These are phyloP conservation scores for Trissolcus basalis DNA, from an alignment of 1,140 invertebrate species.

Conservation along the genomic window DNA sequence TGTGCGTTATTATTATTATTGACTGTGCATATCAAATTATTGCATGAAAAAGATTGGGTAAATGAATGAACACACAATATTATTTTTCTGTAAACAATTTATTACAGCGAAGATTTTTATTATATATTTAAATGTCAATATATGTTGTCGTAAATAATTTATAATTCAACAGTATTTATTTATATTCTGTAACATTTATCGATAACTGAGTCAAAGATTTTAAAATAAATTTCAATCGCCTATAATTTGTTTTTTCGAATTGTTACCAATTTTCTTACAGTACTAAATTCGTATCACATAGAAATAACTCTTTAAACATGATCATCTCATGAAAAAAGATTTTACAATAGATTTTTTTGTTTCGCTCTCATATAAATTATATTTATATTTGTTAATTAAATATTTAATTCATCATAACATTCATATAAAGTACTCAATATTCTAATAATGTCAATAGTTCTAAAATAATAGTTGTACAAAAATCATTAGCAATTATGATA, in stretches of 20 bases:
- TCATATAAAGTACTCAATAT: slow-evolving; percentile 52
- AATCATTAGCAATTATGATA: slow-evolving; percentile 40
- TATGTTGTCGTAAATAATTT: slow-evolving; percentile 55
- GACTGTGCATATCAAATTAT: not conserved
- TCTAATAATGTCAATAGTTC: slow-evolving; percentile 43
- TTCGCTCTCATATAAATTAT: slow-evolving; percentile 43
- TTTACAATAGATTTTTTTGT: slow-evolving; percentile 32
- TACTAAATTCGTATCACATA: slow-evolving; percentile 46
- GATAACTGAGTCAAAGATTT: slow-evolving; percentile 44
- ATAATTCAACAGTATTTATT: slow-evolving; percentile 53
- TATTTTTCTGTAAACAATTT: slow-evolving; percentile 55
- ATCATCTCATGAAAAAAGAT: slow-evolving; percentile 37
- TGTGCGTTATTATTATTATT: too few species aligned
- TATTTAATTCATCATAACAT: slow-evolving; percentile 54
- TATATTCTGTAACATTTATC: slow-evolving; percentile 53
- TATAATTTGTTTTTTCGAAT: slow-evolving; percentile 34
- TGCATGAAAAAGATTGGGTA: not conserved
- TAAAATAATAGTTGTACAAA: slow-evolving; percentile 52
- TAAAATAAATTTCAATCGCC: slow-evolving; percentile 18
- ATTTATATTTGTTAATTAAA: slow-evolving; percentile 45
- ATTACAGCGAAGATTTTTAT: slow-evolving; percentile 55
- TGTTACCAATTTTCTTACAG: slow-evolving; percentile 35
- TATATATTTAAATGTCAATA: slow-evolving; percentile 55
- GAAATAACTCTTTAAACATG: slow-evolving; percentile 44
- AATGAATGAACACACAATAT: not conserved